A percentile compares a stretch with the other conserved stretches of the same genome.
These are phyloP conservation scores for Pan troglodytes DNA, from an alignment of 2,113 vertebrate genomes.

Conservation along the genomic window NHGRI_mPanTro3-v2.1_pri NC_072417.2:92251501-92252000, in stretches of 20 bases:
- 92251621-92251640: accelerated
- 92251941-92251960: too few species aligned
- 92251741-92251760: accelerated
- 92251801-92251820: accelerated
- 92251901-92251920: neutral
- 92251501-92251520: conserved; percentile 84
- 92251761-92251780: accelerated
- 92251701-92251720: too few species aligned
- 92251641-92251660: neutral
- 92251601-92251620: conserved; percentile 59
- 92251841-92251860: neutral
- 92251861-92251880: accelerated
- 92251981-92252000: neutral
- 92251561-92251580: conserved; percentile 73
- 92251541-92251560: conserved; percentile 77
- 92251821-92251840: neutral
- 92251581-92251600: conserved; percentile 69
- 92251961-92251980: neutral
- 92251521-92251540: conserved; percentile 81
- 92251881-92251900: neutral
- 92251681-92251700: accelerated
- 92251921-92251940: accelerated
- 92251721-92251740: neutral
- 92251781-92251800: too few species aligned
- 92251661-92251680: neutral